phyloP scores from a whole-genome alignment of 2,113 vertebrate species.

The Riparia riparia region DNA sequence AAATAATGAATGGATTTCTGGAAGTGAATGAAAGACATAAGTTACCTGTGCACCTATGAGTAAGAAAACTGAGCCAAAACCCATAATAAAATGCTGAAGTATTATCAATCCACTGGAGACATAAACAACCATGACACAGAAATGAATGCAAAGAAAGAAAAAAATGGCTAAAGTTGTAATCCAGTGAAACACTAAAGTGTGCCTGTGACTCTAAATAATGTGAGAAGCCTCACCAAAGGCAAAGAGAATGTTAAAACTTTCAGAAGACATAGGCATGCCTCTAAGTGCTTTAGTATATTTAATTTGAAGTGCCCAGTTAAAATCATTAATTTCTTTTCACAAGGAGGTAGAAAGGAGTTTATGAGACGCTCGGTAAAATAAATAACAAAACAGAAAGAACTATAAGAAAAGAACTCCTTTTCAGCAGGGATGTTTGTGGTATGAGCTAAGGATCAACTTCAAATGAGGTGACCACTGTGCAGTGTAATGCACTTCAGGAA shows the following conservation, averaged over 20 bases:
- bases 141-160: background rate
- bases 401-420: background rate
- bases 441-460: background rate
- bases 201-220: background rate
- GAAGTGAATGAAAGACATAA: background rate
- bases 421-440: background rate
- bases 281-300: background rate
- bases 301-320: background rate
- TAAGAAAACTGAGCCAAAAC: background rate
- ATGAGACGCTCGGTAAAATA: background rate
- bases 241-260: background rate
- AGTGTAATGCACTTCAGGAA: background rate
- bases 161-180: background rate
- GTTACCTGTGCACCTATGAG: background rate
- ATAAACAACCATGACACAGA: background rate
- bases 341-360: background rate
- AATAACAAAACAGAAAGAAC: background rate
- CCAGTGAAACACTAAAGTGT: background rate
- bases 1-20: background rate
- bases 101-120: background rate
- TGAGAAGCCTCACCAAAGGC: background rate
- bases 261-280: background rate
- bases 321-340: background rate
- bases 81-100: background rate
- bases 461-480: background rate